Base-by-base conservation (phyloP, 2,888 invertebrate genomes). In the Acleris emargana region DNA sequence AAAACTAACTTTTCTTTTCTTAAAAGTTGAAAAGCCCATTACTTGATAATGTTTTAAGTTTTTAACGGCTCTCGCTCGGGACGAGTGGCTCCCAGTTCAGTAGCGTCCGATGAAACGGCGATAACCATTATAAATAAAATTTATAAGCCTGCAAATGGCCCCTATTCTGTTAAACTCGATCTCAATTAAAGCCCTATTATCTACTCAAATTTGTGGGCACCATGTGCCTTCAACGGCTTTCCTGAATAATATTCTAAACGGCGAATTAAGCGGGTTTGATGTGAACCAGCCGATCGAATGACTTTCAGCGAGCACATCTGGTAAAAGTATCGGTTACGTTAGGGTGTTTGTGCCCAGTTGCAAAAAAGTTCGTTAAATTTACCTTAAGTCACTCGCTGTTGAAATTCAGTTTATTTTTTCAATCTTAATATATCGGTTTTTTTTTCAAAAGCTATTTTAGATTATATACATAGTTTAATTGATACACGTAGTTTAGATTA, bases 171-270 rank as follows among this genome's bases (percentile, higher is more conserved):
- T 78, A 79, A 83, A 81, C 85, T 87, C 78, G 76, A 84, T 88
- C 86, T 87, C 88, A 88, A 89, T 89, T 88, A 87, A 87, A 88
- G 75, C 75, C 76, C 83, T 86, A 87, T 89, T 88, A 87, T 84
- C 83, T 82, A 79, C 73, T 82, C 74, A 78, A 86, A 82, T 64
- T 81, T 80, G 78, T 76, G 73, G 77, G 79, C 80, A 80, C 84
- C 86, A 84, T 80, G 80, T 85, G 85, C 77, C 70, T 72, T 69
- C 70, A 82, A 84, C 72, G 74, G 76, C 80, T 72, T 75, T 73
- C 70, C 70, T 79, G 76, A 83, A 82, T 81, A 50, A 64, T 49
- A 54, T 64, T 53, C 45, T 54, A 54, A 59, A 58, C 25, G 53
- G 58, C 16, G 22, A 57, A 58, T 58, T 54, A 32, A 32, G 32